These are phyloP conservation scores for Xylocampa areola DNA, from an alignment of 2,888 invertebrate genomes.

Conservation along the genomic window DNA sequence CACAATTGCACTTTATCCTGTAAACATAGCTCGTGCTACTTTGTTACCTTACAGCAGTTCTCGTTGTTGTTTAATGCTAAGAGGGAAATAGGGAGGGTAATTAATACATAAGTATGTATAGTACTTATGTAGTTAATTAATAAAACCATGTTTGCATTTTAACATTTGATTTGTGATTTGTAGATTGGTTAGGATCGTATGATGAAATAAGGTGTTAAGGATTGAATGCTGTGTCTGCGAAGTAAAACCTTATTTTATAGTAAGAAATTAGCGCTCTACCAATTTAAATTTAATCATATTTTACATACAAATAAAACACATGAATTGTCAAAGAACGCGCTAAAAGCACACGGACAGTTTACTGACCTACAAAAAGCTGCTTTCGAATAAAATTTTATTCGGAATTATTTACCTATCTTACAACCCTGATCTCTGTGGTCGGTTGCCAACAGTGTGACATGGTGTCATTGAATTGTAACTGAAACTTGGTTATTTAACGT, in stretches of 20 bases:
- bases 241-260: too few species aligned
- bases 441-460: constrained; percentile 56
- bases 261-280: too few species aligned
- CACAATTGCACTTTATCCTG: constrained; percentile 14
- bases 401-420: constrained; percentile 44
- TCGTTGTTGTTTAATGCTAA: constrained; percentile 13
- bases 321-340: constrained; percentile 7
- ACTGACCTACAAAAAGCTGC: constrained; percentile 41
- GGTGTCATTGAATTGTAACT: constrained; percentile 56
- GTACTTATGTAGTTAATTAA: too few species aligned
- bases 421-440: constrained; percentile 47
- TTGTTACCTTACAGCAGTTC: constrained; percentile 13
- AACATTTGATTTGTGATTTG: too few species aligned
- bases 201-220: too few species aligned
- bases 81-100: constrained; percentile 10
- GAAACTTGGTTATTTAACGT: constrained; percentile 45
- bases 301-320: constrained; percentile 26
- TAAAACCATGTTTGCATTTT: too few species aligned
- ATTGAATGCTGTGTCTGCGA: too few species aligned
- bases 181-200: too few species aligned
- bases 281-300: constrained; percentile 8
- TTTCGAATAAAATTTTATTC: constrained; percentile 42
- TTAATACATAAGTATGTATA: constrained; percentile 20
- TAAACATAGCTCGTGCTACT: constrained; percentile 7
- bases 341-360: constrained; percentile 26